Evolutionary conservation across 2,113 vertebrate genomes (phyloP).

Genomic region (Petromus typicus): DNA sequence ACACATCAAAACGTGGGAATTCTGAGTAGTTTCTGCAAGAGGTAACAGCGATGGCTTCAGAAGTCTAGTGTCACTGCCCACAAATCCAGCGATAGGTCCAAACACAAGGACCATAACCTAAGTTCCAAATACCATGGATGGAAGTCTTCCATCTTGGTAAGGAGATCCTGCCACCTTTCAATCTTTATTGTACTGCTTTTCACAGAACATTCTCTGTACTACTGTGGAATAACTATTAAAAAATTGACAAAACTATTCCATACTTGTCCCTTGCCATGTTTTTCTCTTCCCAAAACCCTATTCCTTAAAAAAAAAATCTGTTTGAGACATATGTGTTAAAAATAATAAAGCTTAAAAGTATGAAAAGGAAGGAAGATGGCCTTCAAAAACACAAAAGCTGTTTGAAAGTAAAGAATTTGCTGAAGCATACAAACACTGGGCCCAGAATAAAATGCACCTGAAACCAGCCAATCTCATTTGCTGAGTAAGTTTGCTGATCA

Average conservation of each 20-base stretch:
- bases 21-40: not conserved
- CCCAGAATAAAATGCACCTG: not conserved
- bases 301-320: conserved; percentile 1
- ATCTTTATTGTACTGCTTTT: not conserved
- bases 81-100: not conserved
- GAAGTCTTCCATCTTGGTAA: not conserved
- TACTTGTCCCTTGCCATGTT: not conserved
- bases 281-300: not conserved
- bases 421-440: not conserved
- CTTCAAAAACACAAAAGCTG: not conserved
- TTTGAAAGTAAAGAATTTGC: not conserved
- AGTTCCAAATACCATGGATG: not conserved
- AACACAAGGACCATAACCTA: not conserved
- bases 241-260: not conserved
- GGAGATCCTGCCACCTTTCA: not conserved
- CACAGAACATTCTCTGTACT: not conserved
- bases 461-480: not conserved
- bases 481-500: not conserved
- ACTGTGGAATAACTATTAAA: not conserved
- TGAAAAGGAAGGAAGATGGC: not conserved
- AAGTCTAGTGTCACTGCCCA: not conserved
- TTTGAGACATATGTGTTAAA: not conserved
- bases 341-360: not conserved
- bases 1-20: not conserved
- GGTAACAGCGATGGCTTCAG: not conserved